Evolutionary conservation across 2,113 vertebrate species (phyloP), one percentile per base, ranked within the genome.

Genomic region (Prunella himalayana): DNA sequence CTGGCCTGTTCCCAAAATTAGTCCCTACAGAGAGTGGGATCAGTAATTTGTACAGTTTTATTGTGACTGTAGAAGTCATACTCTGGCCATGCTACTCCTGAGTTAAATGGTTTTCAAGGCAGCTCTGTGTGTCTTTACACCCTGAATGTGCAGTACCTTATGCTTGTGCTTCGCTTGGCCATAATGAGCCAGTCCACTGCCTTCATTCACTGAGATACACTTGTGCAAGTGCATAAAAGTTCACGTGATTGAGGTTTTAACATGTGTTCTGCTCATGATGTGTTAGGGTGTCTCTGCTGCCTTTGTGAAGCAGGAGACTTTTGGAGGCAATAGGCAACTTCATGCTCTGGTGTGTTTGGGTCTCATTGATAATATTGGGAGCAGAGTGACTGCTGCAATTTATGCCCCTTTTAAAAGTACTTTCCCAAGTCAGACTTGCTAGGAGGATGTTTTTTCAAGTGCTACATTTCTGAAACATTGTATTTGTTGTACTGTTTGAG

Each of bases 101-200:
- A 39, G 60, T 45, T 82, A 56, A 79, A 28, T 84, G 47, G 15
- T 68, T 92, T 94, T 90, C 21, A 24, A 49, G 60, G 28, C 41
- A 78, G 1, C 20, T 59, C 51, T 7, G 35, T 31, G 44, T 28
- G 24, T 82, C 68, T 91, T 70, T 56, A 15, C 2, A 3, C 30
- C 17, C 27, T 21, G 45, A 66, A n/a, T 0, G 0, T 45, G 14
- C 33, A 65, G 27, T 50, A 24, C 13, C 23, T 89, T 64, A 5
- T 1, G 0, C 12, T 2, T 42, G 19, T 76, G 54, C 61, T 92
- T 83, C 6, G 5, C 23, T 56, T 44, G 13, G 13, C 31, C 1
- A 0, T 50, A 15, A 7, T 11, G 39, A 81, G 51, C 54, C 35
- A 14, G 44, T 49, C 24, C 11, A 0, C 23, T 56, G 51, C 49